Evolutionary conservation across 2,113 vertebrate genomes (phyloP).

Genomic region (Regulus satrapa): DNA sequence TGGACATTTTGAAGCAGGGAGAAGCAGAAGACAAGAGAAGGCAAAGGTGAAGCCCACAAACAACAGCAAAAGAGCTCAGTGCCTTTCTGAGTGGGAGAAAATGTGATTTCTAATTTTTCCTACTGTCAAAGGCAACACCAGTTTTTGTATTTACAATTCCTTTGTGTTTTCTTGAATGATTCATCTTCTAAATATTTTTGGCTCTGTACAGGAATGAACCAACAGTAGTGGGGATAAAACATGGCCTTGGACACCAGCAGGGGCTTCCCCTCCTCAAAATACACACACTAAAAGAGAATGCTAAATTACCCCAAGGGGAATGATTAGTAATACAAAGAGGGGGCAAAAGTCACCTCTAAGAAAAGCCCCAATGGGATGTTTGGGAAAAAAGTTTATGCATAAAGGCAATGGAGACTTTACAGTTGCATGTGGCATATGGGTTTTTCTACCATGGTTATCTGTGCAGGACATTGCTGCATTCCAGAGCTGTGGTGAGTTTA

Average conservation of each 20-base stretch:
- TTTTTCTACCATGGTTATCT: neutral
- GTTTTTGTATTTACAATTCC: neutral
- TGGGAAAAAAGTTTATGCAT: neutral
- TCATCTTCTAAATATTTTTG: neutral
- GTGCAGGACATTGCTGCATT: neutral
- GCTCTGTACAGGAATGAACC: neutral
- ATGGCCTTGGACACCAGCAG: neutral
- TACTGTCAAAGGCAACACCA: neutral
- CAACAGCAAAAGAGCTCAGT: neutral
- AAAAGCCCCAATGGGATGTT: neutral
- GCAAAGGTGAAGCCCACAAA: neutral
- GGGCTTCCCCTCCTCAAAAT: neutral
- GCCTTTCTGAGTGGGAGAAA: neutral
- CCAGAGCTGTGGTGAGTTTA: neutral
- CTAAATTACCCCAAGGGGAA: neutral
- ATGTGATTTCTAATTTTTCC: neutral
- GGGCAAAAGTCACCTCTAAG: neutral
- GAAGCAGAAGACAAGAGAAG: neutral
- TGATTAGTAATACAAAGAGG: neutral
- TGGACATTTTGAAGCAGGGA: neutral
- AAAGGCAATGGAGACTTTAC: neutral
- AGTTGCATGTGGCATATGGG: accelerated
- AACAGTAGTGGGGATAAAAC: neutral
- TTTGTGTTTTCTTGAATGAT: neutral
- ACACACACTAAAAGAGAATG: neutral